phyloP scores from a whole-genome alignment of 1,140 invertebrate genomes.

The Charaxes varanes region DNA sequence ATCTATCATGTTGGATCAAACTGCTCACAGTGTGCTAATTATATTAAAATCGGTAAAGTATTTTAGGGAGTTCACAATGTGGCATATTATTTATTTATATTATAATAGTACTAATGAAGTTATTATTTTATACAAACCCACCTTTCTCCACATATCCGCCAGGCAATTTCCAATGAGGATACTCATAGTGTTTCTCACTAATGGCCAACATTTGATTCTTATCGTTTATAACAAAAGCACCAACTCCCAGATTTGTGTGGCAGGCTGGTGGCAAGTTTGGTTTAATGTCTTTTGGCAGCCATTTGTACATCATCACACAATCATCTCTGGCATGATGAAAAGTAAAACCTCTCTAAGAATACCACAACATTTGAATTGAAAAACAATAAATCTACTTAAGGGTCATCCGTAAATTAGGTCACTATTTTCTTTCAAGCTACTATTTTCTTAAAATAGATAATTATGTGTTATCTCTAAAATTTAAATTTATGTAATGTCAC shows the following conservation, averaged over 20 bases:
- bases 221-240: slow-evolving; percentile 88
- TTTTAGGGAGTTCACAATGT: no score
- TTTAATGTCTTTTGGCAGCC: slow-evolving; percentile 78
- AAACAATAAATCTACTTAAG: no score
- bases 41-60: no score
- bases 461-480: no score
- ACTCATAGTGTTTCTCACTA: slow-evolving; percentile 81
- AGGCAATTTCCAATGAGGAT: slow-evolving; percentile 90
- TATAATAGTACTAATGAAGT: slow-evolving; percentile 1
- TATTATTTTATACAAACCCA: slow-evolving; percentile 39
- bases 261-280: slow-evolving; percentile 86
- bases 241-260: slow-evolving; percentile 92
- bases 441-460: no score
- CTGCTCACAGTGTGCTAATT: no score
- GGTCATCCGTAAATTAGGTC: no score
- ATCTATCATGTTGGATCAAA: no score
- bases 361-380: no score
- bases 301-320: slow-evolving; percentile 86
- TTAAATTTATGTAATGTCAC: no score
- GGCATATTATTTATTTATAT: slow-evolving; percentile 2
- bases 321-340: slow-evolving; percentile 91
- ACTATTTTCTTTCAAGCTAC: no score
- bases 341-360: slow-evolving; percentile 85
- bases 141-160: slow-evolving; percentile 92
- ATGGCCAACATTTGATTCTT: slow-evolving; percentile 85